phyloP scores from a whole-genome alignment of 2,797 vertebrate genomes.

The Buphagus erythrorhynchus region DNA sequence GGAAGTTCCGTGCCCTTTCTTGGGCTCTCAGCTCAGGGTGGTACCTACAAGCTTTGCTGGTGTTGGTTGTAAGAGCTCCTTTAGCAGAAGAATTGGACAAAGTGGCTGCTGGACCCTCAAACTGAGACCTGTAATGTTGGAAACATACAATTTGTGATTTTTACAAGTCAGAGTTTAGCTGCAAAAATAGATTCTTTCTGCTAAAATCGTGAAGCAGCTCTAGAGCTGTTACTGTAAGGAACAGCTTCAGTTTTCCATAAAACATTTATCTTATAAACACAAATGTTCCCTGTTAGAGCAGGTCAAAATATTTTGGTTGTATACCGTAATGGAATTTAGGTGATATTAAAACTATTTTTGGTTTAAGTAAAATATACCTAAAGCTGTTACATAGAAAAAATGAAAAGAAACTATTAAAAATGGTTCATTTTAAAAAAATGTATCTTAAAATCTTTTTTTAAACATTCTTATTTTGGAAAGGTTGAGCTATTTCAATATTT shows the following conservation, averaged over 20 bases:
- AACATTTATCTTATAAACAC: constrained; percentile 15
- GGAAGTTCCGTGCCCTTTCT: neutral
- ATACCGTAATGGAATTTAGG: neutral
- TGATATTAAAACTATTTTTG: neutral
- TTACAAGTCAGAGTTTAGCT: neutral
- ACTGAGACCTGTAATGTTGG: neutral
- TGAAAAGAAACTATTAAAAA: neutral
- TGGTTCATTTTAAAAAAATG: neutral
- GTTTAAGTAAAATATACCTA: neutral
- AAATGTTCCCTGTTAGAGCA: neutral
- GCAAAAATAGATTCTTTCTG: constrained; percentile 4
- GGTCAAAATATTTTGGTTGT: constrained; percentile 4
- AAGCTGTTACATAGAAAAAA: neutral
- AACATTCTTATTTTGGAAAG: neutral
- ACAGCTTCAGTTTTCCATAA: neutral
- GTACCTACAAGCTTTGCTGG: neutral
- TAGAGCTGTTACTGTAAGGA: neutral
- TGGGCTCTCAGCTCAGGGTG: neutral
- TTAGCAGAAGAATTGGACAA: neutral
- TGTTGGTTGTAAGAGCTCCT: neutral
- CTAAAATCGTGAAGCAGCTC: neutral
- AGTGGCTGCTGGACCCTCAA: neutral
- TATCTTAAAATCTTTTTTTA: neutral
- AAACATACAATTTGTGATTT: neutral
- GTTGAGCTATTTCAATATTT: neutral